Percentiles rank a stretch among this genome's conserved stretches.
phyloP scores from a whole-genome alignment of 1,140 invertebrate genomes.

The Dolichoris vasculosae region DNA sequence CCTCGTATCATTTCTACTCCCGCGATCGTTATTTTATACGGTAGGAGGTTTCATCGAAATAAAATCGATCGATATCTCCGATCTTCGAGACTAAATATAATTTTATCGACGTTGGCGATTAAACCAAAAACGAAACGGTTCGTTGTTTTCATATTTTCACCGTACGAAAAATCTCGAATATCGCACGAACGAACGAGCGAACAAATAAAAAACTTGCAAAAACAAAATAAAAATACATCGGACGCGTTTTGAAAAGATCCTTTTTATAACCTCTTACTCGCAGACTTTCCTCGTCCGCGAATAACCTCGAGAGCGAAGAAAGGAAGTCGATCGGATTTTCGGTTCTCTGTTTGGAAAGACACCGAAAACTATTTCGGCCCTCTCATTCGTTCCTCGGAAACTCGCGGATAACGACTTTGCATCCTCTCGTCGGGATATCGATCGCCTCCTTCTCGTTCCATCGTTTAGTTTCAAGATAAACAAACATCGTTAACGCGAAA shows the following conservation, averaged over 20 bases:
- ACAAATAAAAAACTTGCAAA: no score
- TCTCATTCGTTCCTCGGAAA: neutral
- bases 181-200: no score
- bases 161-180: no score
- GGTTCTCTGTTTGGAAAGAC: neutral
- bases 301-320: neutral
- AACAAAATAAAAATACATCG: neutral
- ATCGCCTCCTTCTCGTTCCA: neutral
- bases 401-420: neutral
- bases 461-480: conserved; percentile 23
- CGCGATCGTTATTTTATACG: neutral
- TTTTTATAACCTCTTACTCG: neutral
- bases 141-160: no score
- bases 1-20: neutral
- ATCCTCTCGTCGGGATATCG: neutral
- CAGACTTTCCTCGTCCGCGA: neutral
- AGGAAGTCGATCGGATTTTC: neutral
- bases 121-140: neutral
- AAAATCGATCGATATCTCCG: no score
- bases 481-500: conserved; percentile 11
- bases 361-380: neutral
- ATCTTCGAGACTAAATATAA: neutral
- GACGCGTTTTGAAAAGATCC: neutral
- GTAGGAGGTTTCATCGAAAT: neutral
- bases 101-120: no score